Evolutionary conservation across 2,113 vertebrate species (phyloP).

Genomic region (Cheilinus undulatus): DNA sequence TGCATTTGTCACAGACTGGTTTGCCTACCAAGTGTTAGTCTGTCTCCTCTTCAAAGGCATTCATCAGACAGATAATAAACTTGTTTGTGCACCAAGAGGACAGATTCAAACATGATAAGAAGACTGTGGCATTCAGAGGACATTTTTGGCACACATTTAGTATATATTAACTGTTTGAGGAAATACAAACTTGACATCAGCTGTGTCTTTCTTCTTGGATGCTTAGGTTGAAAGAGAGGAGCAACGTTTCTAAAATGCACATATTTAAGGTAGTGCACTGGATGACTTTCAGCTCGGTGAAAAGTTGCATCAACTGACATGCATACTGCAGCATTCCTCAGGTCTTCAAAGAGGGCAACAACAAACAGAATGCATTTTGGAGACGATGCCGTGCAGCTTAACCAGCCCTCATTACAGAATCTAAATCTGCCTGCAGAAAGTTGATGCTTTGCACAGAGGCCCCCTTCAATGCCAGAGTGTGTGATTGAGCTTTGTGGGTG

Average conservation of each 20-base stretch:
- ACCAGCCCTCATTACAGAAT: neutral
- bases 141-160: conserved; percentile 21
- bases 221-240: conserved; percentile 7
- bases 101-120: conserved; percentile 42
- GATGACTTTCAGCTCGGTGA: neutral
- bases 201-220: conserved; percentile 1
- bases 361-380: conserved; percentile 18
- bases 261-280: conserved; percentile 8
- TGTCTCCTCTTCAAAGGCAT: conserved; percentile 63
- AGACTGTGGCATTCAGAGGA: conserved; percentile 59
- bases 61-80: conserved; percentile 52
- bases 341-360: conserved; percentile 31
- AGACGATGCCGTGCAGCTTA: neutral
- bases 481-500: conserved; percentile 51
- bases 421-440: conserved; percentile 1
- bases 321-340: conserved; percentile 2
- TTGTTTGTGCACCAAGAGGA: conserved; percentile 50
- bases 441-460: conserved; percentile 5
- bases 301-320: conserved; percentile 40
- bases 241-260: conserved; percentile 11
- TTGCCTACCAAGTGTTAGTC: conserved; percentile 25
- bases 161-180: conserved; percentile 28
- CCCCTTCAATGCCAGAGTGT: conserved; percentile 16
- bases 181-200: conserved; percentile 55
- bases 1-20: conserved; percentile 37